These are phyloP conservation scores for Meloidogyne floridensis DNA, from an alignment of 1,140 invertebrate genomes.

Conservation along the genomic window DNA sequence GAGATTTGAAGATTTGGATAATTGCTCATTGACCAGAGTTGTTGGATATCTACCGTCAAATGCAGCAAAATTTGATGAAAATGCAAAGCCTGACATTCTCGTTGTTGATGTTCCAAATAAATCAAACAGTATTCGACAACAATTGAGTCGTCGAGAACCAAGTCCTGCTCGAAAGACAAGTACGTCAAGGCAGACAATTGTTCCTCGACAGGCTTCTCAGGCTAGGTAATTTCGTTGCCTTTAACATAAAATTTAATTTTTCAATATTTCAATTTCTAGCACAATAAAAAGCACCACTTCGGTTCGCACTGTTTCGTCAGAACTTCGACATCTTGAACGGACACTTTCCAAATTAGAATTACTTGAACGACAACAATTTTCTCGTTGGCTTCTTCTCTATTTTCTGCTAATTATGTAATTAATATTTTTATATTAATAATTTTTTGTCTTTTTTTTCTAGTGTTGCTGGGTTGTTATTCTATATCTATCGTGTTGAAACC, in stretches of 20 bases:
- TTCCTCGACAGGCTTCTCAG: background rate
- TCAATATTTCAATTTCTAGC: background rate
- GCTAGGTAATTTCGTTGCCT: background rate
- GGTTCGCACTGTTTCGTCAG: background rate
- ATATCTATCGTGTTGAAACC: conserved; percentile 5
- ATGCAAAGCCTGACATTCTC: background rate
- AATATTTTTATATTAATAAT: background rate
- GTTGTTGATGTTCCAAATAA: conserved; percentile 4
- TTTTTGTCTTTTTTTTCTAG: background rate
- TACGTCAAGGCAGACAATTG: background rate
- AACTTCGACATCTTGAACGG: background rate
- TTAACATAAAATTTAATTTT: background rate
- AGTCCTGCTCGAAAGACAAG: background rate
- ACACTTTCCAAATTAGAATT: background rate
- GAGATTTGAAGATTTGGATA: conserved; percentile 4
- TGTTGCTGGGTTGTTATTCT: background rate
- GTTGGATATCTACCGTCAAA: background rate
- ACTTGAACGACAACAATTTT: conserved; percentile 1
- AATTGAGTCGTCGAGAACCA: background rate
- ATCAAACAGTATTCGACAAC: background rate
- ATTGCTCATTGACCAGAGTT: conserved; percentile 4
- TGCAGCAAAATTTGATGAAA: background rate
- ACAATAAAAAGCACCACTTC: background rate
- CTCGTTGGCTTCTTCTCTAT: conserved; percentile 3
- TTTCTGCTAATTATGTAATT: conserved; percentile 3